phyloP scores from a whole-genome alignment of 2,797 vertebrate genomes.

The Pampus argenteus region DNA sequence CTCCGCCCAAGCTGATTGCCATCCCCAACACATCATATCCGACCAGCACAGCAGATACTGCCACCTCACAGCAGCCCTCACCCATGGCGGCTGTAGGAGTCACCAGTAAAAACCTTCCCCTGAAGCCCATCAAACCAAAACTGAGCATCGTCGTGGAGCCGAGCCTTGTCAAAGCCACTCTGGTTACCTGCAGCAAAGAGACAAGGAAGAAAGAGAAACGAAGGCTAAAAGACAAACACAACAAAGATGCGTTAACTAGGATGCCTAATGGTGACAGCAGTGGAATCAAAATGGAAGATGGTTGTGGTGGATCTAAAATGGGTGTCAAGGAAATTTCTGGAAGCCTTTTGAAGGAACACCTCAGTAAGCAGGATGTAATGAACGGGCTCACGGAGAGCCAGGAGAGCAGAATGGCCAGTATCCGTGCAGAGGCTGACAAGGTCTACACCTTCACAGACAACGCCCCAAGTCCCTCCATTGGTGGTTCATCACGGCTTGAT shows the following conservation, averaged over 20 bases:
- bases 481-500: conserved; percentile 92
- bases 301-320: conserved; percentile 60
- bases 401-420: conserved; percentile 99
- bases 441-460: conserved; percentile 99
- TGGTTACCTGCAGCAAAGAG: conserved; percentile 93
- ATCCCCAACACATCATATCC: conserved; percentile 93
- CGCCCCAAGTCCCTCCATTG: conserved; percentile 97
- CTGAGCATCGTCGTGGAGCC: conserved; percentile 94
- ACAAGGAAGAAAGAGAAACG: conserved; percentile 97
- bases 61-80: conserved; percentile 85
- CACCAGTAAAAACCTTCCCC: conserved; percentile 92
- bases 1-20: conserved; percentile 96
- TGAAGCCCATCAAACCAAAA: conserved; percentile 99
- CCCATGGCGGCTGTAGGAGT: conserved; percentile 90
- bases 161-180: conserved; percentile 89
- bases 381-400: conserved; percentile 92
- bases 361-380: conserved; percentile 92
- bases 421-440: conserved; percentile 98
- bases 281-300: conserved; percentile 73
- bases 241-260: conserved; percentile 84
- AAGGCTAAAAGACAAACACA: conserved; percentile 94
- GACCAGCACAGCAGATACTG: conserved; percentile 85
- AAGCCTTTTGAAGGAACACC: conserved; percentile 97
- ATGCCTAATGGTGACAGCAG: conserved; percentile 89
- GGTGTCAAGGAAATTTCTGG: conserved; percentile 90